A percentile compares a stretch with the other conserved stretches of the same genome.
Conservation (phyloP, 2,113 vertebrate genomes). For the Ginglymostoma cirratum region DNA sequence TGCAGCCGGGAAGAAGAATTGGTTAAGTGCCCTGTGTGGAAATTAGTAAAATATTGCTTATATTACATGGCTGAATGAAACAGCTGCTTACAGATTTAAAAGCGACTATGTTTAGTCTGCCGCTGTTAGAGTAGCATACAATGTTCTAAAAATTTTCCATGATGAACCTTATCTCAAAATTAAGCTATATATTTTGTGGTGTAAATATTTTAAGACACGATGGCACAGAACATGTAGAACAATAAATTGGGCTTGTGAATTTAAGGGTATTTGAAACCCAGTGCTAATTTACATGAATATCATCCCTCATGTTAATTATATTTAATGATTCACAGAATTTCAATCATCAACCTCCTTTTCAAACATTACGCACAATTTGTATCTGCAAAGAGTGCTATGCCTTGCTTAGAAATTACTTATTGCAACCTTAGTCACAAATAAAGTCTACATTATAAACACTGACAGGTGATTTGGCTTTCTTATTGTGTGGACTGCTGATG, state of each 20-base stretch:
- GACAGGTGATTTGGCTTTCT: not conserved
- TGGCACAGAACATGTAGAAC: not conserved
- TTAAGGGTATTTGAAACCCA: not conserved
- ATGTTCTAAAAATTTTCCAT: not conserved
- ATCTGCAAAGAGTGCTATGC: not conserved
- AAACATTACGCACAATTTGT: not conserved
- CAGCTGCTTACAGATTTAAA: not conserved
- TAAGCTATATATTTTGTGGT: not conserved
- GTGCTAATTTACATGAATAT: not conserved
- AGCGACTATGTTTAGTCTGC: not conserved
- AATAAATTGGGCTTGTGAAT: not conserved
- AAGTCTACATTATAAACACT: not conserved
- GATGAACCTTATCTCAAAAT: not conserved
- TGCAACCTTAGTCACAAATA: conserved; percentile 16
- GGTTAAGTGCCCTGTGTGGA: not conserved
- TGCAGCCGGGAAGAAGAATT: not conserved
- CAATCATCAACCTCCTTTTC: not conserved
- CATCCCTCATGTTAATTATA: not conserved
- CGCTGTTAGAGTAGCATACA: not conserved
- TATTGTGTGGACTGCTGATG: too few species aligned
- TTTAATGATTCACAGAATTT: not conserved
- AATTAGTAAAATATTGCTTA: not conserved
- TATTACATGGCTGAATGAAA: not conserved
- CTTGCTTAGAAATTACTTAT: not conserved
- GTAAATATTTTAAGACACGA: not conserved